phyloP scores from a whole-genome alignment of 2,113 vertebrate genomes.

The Macquaria australasica region DNA sequence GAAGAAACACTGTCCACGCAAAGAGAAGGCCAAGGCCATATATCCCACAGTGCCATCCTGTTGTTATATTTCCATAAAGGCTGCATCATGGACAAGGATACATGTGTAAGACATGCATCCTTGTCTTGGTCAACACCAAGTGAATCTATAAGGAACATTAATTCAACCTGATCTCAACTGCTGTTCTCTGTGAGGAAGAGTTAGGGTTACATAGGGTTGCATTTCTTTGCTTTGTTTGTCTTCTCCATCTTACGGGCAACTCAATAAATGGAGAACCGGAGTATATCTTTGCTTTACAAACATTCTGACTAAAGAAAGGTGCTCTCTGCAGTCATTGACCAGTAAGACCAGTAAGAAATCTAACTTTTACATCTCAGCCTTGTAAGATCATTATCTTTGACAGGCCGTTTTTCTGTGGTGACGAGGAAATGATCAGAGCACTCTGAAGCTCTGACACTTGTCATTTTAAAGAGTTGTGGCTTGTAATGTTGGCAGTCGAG shows the following conservation, averaged over 20 bases:
- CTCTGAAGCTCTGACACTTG: slow-evolving; percentile 9
- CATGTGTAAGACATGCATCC: too few species aligned
- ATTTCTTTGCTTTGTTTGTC: background rate
- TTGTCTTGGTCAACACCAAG: too few species aligned
- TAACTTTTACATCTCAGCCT: background rate
- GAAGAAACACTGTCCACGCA: background rate
- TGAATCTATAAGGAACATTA: too few species aligned
- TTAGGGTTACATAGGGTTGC: too few species aligned
- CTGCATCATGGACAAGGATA: background rate
- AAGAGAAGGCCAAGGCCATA: background rate
- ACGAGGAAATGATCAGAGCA: background rate
- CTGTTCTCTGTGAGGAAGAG: too few species aligned
- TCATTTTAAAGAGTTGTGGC: slow-evolving; percentile 30
- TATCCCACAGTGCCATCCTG: background rate
- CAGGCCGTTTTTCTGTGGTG: background rate
- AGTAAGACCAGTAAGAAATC: background rate
- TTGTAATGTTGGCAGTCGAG: background rate
- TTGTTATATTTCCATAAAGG: background rate
- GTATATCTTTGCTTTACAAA: background rate
- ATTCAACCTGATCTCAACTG: too few species aligned
- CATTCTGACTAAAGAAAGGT: background rate
- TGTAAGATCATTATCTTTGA: background rate
- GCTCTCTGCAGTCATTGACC: background rate
- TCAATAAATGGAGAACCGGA: background rate
- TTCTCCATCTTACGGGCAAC: too few species aligned